Percentiles rank a stretch among this genome's conserved stretches.
Conservation (phyloP, 1,140 invertebrate species). For the Drosophila nebulosa region DNA sequence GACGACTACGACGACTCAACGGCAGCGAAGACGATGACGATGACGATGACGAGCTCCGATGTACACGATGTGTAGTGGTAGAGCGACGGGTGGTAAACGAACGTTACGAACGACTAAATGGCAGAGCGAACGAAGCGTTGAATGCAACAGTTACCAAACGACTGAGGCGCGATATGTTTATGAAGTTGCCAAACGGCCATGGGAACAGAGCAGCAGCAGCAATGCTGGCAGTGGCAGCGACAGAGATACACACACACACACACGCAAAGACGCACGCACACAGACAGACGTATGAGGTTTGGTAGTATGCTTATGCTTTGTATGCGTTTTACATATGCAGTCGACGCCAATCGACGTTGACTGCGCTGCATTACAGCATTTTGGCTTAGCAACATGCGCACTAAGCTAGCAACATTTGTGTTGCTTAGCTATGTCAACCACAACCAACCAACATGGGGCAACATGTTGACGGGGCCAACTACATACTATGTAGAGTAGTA, state of each 20-base stretch:
- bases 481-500: background rate
- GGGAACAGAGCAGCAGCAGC: constrained; percentile 31
- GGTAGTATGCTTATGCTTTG: constrained; percentile 19
- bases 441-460: background rate
- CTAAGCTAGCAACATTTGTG: constrained; percentile 64
- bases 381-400: constrained; percentile 54
- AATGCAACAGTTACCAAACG: constrained; percentile 80
- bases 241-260: constrained; percentile 9
- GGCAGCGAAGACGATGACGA: background rate
- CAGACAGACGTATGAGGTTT: no score
- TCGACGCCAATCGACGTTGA: constrained; percentile 22
- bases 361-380: constrained; percentile 33
- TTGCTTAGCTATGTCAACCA: constrained; percentile 6
- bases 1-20: constrained; percentile 17
- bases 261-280: constrained; percentile 6
- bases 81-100: constrained; percentile 24
- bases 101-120: constrained; percentile 17
- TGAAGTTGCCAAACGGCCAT: constrained; percentile 72
- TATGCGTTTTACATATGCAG: constrained; percentile 57
- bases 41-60: background rate
- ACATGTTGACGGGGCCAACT: constrained; percentile 27
- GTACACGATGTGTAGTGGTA: background rate
- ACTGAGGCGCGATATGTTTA: constrained; percentile 66
- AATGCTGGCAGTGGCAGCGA: constrained; percentile 4
- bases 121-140: constrained; percentile 70